These are phyloP conservation scores for Agrochola litura DNA, from an alignment of 2,888 invertebrate species.

Conservation along the genomic window DNA sequence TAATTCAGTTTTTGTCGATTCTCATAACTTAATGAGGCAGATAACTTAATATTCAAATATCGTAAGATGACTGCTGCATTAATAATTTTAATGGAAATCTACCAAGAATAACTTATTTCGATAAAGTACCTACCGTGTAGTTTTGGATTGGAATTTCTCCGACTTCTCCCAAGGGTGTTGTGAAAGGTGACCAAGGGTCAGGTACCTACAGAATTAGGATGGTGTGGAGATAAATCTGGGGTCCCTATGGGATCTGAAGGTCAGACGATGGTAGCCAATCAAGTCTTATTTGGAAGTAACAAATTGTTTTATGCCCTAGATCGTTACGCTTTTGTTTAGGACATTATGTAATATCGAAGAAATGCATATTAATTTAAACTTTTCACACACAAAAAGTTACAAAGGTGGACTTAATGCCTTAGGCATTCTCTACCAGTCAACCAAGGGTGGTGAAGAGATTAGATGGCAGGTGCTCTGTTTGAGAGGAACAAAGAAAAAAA, in stretches of 20 bases:
- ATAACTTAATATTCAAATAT: neutral
- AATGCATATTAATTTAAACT: too few species aligned
- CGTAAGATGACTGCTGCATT: neutral
- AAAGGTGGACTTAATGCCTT: too few species aligned
- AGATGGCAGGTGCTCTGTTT: too few species aligned
- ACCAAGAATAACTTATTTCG: neutral
- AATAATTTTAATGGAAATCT: conserved; percentile 18
- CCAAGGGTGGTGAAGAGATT: too few species aligned
- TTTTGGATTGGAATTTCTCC: neutral
- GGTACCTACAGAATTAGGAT: neutral
- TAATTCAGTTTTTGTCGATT: neutral
- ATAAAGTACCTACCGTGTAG: neutral
- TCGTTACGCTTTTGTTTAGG: neutral
- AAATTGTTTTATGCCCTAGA: neutral
- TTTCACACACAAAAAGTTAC: too few species aligned
- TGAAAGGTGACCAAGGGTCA: conserved; percentile 27
- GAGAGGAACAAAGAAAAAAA: too few species aligned
- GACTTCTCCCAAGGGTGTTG: conserved; percentile 11
- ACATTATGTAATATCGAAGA: too few species aligned
- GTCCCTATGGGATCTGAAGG: conserved; percentile 40
- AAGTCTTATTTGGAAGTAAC: neutral
- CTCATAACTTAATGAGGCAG: neutral
- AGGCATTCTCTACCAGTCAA: too few species aligned
- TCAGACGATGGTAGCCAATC: conserved; percentile 8
- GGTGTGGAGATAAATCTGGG: conserved; percentile 31